Base-by-base conservation (phyloP, 2,888 invertebrate species). In the Stenotaenia linearis region DNA sequence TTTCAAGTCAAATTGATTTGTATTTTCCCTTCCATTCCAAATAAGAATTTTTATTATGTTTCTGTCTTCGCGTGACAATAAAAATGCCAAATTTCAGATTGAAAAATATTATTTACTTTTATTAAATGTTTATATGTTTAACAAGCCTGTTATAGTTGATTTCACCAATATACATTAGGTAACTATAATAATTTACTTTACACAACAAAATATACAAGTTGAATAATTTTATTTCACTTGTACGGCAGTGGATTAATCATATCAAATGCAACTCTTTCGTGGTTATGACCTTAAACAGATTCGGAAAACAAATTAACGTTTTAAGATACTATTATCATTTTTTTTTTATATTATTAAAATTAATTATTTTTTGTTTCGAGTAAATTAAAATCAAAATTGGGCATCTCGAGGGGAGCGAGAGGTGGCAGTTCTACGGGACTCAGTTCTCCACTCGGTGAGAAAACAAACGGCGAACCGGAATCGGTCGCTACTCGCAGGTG, bases 391-490 rank as follows among this genome's bases (percentile, higher is more conserved):
- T 90, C 90, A 84, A 90, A 90, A 79, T 87, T 87, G 23, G 90
- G 90, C 87, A 90, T 88, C 85, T 90, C 90, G n/a, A 91, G 86
- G 7, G 91, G 90, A 37, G 89, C 88, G 69, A 90, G 84, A 0
- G 88, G 86, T 37, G 83, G 32, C 12, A 79, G 69, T 10, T n/a
- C 80, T 45, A 83, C 83, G 5, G 83, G 83, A 79, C 82, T 82
- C 12, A 83, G 80, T 76, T 84, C 83, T 83, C 84, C 50, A 84
- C 84, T 82, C 82, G 84, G 82, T 83, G 83, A 80, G 81, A 80
- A 12, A 21, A 81, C 77, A 35, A 77, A 80, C 7, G 79, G 79
- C 10, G 81, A 81, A 50, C 78, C 61, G 1, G 80, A 78, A 23
- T 80, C 81, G 7, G 78, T 78, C 25, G 78, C 35, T 7, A 77